Conservation (phyloP, 2,113 vertebrate species). For the Alexandromys fortis region DNA sequence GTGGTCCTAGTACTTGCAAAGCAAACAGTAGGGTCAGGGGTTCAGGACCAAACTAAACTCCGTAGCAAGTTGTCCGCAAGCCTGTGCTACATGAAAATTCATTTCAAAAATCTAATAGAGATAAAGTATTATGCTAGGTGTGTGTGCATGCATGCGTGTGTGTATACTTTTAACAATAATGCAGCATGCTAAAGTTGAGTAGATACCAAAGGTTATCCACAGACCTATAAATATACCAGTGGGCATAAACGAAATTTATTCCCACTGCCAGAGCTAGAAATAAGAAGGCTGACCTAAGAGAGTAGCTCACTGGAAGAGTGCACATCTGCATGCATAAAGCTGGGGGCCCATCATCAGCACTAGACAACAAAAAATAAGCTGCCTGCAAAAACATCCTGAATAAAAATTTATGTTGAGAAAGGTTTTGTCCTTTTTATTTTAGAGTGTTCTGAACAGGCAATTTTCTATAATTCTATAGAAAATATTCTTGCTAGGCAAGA, state of each 20-base stretch:
- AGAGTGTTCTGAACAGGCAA: neutral
- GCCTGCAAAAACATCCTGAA: neutral
- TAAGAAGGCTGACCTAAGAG: neutral
- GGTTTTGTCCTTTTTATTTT: constrained; percentile 2
- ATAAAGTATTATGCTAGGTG: neutral
- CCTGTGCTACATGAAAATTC: neutral
- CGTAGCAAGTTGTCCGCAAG: neutral
- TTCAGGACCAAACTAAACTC: neutral
- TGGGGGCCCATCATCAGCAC: neutral
- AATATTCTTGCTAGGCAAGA: constrained; percentile 8
- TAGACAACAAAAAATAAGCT: neutral
- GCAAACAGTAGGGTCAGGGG: neutral
- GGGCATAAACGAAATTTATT: constrained; percentile 5
- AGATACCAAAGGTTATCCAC: neutral
- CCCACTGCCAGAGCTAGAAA: neutral
- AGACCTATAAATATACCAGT: neutral
- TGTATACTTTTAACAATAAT: neutral
- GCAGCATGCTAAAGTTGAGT: constrained; percentile 7
- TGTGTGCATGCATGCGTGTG: neutral
- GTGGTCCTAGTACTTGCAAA: neutral
- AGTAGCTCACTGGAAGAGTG: too few species aligned
- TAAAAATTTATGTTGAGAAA: constrained; percentile 26
- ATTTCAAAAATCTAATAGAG: neutral
- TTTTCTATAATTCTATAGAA: constrained; percentile 34
- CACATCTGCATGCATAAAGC: neutral